Conservation (phyloP, 2,797 vertebrate genomes). For the Channallabes apus region DNA sequence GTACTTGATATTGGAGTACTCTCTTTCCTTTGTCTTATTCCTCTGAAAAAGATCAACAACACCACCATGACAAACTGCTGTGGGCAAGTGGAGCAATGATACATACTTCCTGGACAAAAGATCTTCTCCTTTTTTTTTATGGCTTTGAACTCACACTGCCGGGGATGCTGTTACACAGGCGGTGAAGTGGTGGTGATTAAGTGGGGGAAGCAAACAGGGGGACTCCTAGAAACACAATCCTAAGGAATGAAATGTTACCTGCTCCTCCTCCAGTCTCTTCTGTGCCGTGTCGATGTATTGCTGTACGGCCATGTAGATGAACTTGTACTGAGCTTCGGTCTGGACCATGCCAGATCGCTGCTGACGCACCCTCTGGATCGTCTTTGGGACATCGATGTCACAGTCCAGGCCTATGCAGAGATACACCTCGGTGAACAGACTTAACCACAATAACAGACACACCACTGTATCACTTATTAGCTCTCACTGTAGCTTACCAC, state of each 20-base stretch:
- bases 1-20: constrained; percentile 83
- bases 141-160: constrained; percentile 8
- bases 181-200: neutral
- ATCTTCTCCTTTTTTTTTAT: neutral
- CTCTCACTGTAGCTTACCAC: neutral
- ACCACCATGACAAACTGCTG: constrained; percentile 22
- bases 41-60: constrained; percentile 65
- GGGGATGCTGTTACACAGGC: neutral
- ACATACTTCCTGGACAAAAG: neutral
- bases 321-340: constrained; percentile 87
- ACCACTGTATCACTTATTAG: neutral
- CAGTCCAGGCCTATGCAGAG: constrained; percentile 77
- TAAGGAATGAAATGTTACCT: constrained; percentile 60
- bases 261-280: constrained; percentile 83
- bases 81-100: neutral
- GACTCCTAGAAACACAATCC: neutral
- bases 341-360: constrained; percentile 88
- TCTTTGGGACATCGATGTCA: constrained; percentile 85
- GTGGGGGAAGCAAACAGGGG: neutral
- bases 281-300: constrained; percentile 82
- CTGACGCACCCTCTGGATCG: constrained; percentile 83
- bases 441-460: neutral
- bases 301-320: constrained; percentile 87
- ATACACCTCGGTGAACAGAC: neutral
- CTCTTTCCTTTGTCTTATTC: constrained; percentile 77